phyloP scores from a whole-genome alignment of 1,140 invertebrate genomes.

The Meloidogyne hapla region DNA sequence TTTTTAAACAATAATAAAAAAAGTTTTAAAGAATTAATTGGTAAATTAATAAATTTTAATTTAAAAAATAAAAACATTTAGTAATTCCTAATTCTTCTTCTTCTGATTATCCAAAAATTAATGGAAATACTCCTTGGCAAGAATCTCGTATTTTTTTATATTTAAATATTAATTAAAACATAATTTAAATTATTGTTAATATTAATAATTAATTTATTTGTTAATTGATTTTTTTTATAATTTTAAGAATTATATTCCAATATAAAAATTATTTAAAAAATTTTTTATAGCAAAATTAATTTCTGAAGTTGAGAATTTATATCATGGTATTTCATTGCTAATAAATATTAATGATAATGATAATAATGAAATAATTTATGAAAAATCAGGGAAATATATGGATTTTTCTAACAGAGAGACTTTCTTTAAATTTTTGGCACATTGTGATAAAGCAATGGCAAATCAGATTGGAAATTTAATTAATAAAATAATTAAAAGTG shows the following conservation, averaged over 20 bases:
- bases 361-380: background rate
- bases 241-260: no score
- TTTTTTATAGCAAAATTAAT: background rate
- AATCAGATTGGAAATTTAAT: background rate
- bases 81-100: background rate
- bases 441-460: background rate
- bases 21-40: background rate
- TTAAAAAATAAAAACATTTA: background rate
- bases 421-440: slow-evolving; percentile 2
- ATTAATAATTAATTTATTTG: no score
- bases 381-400: background rate
- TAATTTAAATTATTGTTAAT: no score
- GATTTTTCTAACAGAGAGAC: background rate
- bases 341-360: slow-evolving; percentile 1
- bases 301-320: background rate
- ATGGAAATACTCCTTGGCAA: background rate
- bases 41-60: no score
- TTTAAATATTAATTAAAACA: background rate
- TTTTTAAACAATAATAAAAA: background rate
- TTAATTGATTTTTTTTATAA: no score
- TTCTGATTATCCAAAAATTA: background rate
- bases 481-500: background rate
- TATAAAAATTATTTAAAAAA: no score
- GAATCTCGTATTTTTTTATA: background rate
- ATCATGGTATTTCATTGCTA: background rate